Base-by-base conservation (phyloP, 2,888 invertebrate genomes). In the Abrostola triplasia region DNA sequence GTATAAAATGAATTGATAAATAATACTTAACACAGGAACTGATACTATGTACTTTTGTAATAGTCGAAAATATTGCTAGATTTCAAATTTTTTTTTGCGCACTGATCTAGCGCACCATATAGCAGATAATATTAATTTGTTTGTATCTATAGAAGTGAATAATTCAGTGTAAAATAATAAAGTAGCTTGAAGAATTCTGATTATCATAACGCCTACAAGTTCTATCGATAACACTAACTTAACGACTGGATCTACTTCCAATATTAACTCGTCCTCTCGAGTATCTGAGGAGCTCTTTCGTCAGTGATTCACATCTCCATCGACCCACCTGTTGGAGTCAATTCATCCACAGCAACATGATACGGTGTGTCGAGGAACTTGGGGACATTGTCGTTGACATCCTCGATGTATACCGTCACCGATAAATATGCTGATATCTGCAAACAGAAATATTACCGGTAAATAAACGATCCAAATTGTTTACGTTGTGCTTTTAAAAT, bases 381-480 rank as follows among this genome's bases (percentile, higher is more conserved):
- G 0, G 98, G 98, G 0, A 96, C 95, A 88, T 98, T 97, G 90
- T 98, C 98, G 84, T 98, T 98, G 48, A 98, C 95, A 85, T 98
- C 98, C 89, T 98, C 98, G 6, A 98, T 97, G 88, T 98, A 98
- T 6, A 98, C 97, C 5, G 98, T 98, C 72, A 98, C 97, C 1
- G 97, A 97, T 35, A 98, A 94, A 78, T 97, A 98, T 55, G 97
- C 97, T 60, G 97, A 97, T 83, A 97, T 97, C 98, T 98, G 92
- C 0, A 65, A 74, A 35, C 7, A 6, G 7, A 6, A 5, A 48
- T 5, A 7, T 11, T 44, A 5, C 8, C 24, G 5, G 10, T 13
- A 37, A 13, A 9, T 35, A 41, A 35, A 13, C 40, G 10, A 5
- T 10, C 5, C n/a, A 1, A 41, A 5, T 9, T 9, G 41, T 2